Conservation (phyloP, 1,140 invertebrate species). For the Drosophila ironensis region DNA sequence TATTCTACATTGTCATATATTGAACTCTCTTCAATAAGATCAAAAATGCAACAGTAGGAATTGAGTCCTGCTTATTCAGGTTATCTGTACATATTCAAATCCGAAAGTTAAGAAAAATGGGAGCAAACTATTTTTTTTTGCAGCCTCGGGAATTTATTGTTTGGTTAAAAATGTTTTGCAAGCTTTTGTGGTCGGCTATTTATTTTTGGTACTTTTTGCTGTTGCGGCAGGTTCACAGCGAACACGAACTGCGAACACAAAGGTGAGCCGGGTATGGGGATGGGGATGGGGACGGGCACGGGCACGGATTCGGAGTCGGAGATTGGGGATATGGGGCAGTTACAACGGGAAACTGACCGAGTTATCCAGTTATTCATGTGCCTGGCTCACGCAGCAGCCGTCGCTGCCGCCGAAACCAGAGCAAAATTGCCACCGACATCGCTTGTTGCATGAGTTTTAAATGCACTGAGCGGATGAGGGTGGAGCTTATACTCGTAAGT, state of each 20-base stretch:
- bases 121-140: conserved; percentile 26
- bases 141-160: too few species aligned
- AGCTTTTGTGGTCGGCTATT: conserved; percentile 50
- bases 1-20: too few species aligned
- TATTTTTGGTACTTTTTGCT: conserved; percentile 37
- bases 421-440: conserved; percentile 57
- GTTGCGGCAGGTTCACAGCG: conserved; percentile 62
- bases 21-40: too few species aligned
- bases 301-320: neutral
- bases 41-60: too few species aligned
- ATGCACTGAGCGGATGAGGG: too few species aligned
- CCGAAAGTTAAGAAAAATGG: too few species aligned
- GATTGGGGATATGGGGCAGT: too few species aligned
- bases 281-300: neutral
- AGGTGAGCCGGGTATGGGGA: neutral
- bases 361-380: conserved; percentile 60
- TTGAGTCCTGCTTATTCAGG: too few species aligned
- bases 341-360: conserved; percentile 42
- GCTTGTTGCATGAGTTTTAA: too few species aligned
- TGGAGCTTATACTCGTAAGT: too few species aligned
- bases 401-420: conserved; percentile 50
- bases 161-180: conserved; percentile 19
- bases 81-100: too few species aligned
- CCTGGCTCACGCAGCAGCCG: conserved; percentile 57
- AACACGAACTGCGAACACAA: conserved; percentile 35